These are phyloP conservation scores for Lichenostomus cassidix DNA, from an alignment of 2,113 vertebrate species.

Conservation along the genomic window DNA sequence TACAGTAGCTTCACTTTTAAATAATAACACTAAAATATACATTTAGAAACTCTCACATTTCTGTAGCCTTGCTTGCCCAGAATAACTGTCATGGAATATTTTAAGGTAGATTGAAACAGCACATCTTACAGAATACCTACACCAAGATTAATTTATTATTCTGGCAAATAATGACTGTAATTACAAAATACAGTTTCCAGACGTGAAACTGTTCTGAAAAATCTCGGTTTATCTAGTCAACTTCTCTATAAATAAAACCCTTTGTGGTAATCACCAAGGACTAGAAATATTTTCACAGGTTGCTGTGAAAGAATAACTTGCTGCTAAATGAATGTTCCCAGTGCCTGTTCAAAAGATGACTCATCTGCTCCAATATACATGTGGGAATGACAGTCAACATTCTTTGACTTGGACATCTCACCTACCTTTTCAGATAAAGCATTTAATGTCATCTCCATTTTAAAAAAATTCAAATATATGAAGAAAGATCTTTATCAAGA, in stretches of 20 bases:
- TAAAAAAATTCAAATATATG: neutral
- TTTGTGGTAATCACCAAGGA: neutral
- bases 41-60: neutral
- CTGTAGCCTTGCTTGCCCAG: neutral
- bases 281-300: conserved; percentile 42
- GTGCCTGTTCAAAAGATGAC: conserved; percentile 36
- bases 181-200: neutral
- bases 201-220: neutral
- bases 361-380: conserved; percentile 12
- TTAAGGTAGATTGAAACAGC: neutral
- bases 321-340: conserved; percentile 35
- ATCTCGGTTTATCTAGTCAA: neutral
- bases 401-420: neutral
- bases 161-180: neutral
- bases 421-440: neutral
- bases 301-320: conserved; percentile 28
- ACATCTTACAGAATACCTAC: neutral
- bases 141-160: neutral
- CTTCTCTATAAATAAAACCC: neutral
- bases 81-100: neutral
- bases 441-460: neutral
- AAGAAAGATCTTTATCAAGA: neutral
- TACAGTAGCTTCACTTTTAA: neutral
- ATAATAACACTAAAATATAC: neutral
- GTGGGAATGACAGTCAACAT: neutral